Percentiles rank a stretch among this genome's conserved stretches.
phyloP scores from a whole-genome alignment of 2,113 vertebrate species.

The Stegostoma tigrinum region DNA sequence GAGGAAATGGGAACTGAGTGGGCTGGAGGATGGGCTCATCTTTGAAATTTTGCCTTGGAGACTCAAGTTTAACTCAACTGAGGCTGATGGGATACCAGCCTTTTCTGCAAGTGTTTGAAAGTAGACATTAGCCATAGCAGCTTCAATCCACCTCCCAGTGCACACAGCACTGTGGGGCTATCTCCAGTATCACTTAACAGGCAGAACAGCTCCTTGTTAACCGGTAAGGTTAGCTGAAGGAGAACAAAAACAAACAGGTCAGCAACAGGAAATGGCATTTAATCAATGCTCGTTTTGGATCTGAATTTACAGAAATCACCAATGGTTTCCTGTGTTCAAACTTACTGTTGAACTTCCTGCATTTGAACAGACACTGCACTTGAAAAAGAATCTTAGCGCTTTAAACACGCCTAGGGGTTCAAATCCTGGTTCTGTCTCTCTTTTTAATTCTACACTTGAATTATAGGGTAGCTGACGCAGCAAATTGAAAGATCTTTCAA shows the following conservation, averaged over 20 bases:
- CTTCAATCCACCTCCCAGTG: neutral
- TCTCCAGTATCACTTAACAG: neutral
- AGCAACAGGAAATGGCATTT: neutral
- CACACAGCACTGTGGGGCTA: neutral
- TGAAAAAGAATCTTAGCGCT: neutral
- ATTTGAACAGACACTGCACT: neutral
- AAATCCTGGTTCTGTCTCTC: neutral
- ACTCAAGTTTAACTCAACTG: neutral
- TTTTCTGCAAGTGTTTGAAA: neutral
- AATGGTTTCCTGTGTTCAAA: neutral
- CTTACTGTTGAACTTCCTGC: neutral
- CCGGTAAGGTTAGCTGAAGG: neutral
- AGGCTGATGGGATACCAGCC: neutral
- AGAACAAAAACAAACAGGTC: neutral
- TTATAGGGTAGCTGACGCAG: neutral
- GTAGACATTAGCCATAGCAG: neutral
- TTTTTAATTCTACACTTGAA: neutral
- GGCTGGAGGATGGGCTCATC: neutral
- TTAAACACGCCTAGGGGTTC: too few species aligned
- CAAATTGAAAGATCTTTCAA: neutral
- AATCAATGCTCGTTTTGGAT: neutral
- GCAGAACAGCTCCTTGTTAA: neutral
- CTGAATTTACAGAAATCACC: neutral
- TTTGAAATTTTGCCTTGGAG: neutral
- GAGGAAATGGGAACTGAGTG: neutral